Evolutionary conservation across 1,140 invertebrate species (phyloP), one percentile per base, ranked within the genome.

Genomic region (Epicauta chinensis): DNA sequence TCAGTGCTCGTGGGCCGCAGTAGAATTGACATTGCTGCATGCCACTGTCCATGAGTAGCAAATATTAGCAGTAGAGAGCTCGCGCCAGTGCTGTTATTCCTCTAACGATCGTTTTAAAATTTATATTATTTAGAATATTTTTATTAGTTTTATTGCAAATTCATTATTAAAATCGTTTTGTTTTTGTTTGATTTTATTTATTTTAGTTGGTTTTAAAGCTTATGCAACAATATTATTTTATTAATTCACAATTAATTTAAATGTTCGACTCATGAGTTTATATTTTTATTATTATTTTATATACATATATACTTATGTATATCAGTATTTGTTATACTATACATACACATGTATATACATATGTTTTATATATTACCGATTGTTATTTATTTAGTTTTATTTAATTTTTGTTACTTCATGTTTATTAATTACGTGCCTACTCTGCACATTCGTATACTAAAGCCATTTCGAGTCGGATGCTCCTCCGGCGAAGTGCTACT

Each of bases 21-120:
- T 65, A 58, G 57, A 61, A 63, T 55, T 60, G 63, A 61, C 60
- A 68, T 64, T 66, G 60, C 60, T 63, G 63, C 64, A 66, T 66
- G 58, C 52, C 56, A 55, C 59, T 60, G 56, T 64, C 63, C 64
- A 65, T 68, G 56, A 59, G 59, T 56, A 54, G 45, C 44, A 51
- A 51, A 51, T 53, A 39, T 49, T 49, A 56, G 54, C 58, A 59
- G 60, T 54, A 60, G 45, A 58, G 51, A 55, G 50, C 56, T 59
- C 48, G 59, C 54, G 59, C 55, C 55, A 60, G 53, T 58, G 63
- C 56, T 58, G 61, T 54, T 46, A 23, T 23, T 23, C 23, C 48
- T 46, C 32, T 45, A 56, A 56, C 46, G 23, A 47, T 37, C 16
- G 35, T 56, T 44, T 55, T 55, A 49, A 29, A 50, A 48, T 44